A percentile compares a stretch with the other conserved stretches of the same genome.
Evolutionary conservation across 2,113 vertebrate genomes (phyloP).

Genomic region (Ivindomyrus marchei): DNA sequence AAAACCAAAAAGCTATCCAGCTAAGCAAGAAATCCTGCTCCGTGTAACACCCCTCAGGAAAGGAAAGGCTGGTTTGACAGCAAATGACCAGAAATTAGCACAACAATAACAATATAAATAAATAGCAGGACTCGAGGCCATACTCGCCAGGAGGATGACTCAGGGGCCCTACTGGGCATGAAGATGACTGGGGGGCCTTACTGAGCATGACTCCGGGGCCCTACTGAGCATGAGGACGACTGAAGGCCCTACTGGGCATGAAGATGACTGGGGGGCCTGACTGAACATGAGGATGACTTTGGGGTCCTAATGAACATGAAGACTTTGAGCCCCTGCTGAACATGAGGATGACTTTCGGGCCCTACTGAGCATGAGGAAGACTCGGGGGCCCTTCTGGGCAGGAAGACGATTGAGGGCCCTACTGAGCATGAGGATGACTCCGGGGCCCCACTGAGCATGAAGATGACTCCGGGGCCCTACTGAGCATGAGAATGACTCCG

Average conservation of each 20-base stretch:
- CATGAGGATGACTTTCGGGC: not conserved
- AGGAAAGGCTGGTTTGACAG: not conserved
- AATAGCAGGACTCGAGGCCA: not conserved
- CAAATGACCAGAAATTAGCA: conserved; percentile 10
- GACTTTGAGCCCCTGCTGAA: too few relatives aligned
- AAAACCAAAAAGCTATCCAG: too few relatives aligned
- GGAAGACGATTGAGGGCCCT: too few relatives aligned
- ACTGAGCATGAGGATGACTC: too few relatives aligned
- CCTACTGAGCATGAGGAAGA: not conserved
- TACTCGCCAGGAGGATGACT: not conserved
- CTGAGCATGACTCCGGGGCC: not conserved
- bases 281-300: not conserved
- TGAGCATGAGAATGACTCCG: too few relatives aligned
- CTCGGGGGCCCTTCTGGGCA: too few relatives aligned
- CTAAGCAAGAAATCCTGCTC: too few relatives aligned
- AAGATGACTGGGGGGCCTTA: not conserved
- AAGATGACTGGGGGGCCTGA: not conserved
- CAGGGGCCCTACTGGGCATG: not conserved
- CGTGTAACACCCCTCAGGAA: too few relatives aligned
- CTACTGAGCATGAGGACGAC: too few relatives aligned
- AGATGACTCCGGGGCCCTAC: not conserved
- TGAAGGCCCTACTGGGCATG: not conserved
- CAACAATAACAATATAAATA: not conserved
- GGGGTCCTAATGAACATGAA: not conserved
- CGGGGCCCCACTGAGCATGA: not conserved